phyloP scores from a whole-genome alignment of 2,888 invertebrate genomes.

The Watsonalla cultraria region DNA sequence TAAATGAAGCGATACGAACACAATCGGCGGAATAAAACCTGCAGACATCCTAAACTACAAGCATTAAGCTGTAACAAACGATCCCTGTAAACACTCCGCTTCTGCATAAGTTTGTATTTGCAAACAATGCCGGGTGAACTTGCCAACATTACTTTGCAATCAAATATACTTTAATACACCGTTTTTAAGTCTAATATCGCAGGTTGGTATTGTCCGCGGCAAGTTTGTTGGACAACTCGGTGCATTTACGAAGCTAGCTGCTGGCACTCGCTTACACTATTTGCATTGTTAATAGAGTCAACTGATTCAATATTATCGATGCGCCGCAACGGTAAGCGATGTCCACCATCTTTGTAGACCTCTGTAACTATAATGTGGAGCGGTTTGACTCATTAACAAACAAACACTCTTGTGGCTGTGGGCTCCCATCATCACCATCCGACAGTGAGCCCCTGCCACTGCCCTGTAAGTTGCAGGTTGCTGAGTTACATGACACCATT shows the following conservation, averaged over 20 bases:
- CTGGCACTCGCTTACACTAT: constrained; percentile 52
- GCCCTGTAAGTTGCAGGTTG: too few species aligned
- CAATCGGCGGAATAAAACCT: constrained; percentile 30
- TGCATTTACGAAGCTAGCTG: constrained; percentile 61
- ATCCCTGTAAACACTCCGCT: constrained; percentile 60
- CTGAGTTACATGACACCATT: too few species aligned
- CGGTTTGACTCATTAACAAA: too few species aligned
- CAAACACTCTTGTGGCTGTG: too few species aligned
- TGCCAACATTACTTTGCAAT: constrained; percentile 24
- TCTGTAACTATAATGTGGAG: too few species aligned
- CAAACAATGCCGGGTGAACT: constrained; percentile 58
- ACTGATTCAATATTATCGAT: constrained; percentile 67
- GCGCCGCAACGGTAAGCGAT: constrained; percentile 17
- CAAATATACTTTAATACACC: background rate
- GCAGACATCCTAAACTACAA: constrained; percentile 56
- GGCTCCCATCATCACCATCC: too few species aligned
- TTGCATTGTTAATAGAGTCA: constrained; percentile 69
- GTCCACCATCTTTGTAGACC: background rate
- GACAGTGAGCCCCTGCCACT: too few species aligned
- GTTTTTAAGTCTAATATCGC: constrained; percentile 17
- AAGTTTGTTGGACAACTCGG: constrained; percentile 31
- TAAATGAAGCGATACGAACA: constrained; percentile 11
- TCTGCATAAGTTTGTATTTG: constrained; percentile 66
- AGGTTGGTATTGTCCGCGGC: background rate
- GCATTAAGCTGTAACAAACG: constrained; percentile 65